Evolutionary conservation across 2,888 invertebrate genomes (phyloP).

Genomic region (Lordiphosa andalusiaca): DNA sequence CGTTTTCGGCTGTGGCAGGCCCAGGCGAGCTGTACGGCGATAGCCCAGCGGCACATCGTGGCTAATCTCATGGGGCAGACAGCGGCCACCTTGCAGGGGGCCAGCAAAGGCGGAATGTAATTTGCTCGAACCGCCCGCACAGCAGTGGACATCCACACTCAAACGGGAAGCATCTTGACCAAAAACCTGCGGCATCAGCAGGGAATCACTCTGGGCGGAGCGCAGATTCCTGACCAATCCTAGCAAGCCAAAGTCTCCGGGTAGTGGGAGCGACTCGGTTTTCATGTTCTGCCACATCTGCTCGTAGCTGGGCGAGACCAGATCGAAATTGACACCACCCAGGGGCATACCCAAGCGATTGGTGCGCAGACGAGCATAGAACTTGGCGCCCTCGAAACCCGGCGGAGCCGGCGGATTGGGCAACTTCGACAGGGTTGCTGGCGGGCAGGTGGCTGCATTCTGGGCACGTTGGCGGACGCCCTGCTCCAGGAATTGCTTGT

Average conservation of each 20-base stretch:
- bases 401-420: conserved; percentile 29
- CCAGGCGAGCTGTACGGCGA: not conserved
- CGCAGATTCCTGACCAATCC: conserved; percentile 42
- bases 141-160: conserved; percentile 12
- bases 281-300: not conserved
- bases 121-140: conserved; percentile 12
- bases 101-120: conserved; percentile 31
- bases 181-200: conserved; percentile 21
- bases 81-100: conserved; percentile 16
- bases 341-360: conserved; percentile 45
- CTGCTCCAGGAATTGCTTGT: conserved; percentile 32
- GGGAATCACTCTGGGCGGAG: conserved; percentile 14
- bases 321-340: conserved; percentile 51
- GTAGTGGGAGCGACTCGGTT: not conserved
- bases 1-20: conserved; percentile 41
- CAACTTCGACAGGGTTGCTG: not conserved
- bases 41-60: conserved; percentile 30
- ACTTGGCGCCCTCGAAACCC: conserved; percentile 27
- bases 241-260: conserved; percentile 35
- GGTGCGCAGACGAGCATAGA: conserved; percentile 45
- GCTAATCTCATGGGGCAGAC: conserved; percentile 25
- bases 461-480: conserved; percentile 39
- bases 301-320: not conserved
- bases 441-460: not conserved
- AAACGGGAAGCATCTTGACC: conserved; percentile 26